Evolutionary conservation across 1,140 invertebrate species (phyloP).

Genomic region (Leptinotarsa undecemlineata): DNA sequence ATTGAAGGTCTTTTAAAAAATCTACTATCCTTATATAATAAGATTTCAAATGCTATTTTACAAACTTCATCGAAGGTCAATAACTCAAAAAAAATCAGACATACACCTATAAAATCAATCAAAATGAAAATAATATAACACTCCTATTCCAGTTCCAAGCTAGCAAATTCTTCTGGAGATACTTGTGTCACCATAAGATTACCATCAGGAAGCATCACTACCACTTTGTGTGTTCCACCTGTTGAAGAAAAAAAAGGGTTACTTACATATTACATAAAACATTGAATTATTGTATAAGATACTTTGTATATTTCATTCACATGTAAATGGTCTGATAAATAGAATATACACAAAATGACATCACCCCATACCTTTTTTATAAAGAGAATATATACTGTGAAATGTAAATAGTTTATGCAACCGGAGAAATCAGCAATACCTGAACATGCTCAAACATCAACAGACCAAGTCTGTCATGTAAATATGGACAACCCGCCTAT

Average conservation of each 20-base stretch:
- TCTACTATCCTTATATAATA: conserved; percentile 14
- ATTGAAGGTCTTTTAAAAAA: not conserved
- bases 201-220: conserved; percentile 77
- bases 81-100: not conserved
- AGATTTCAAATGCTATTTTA: conserved; percentile 16
- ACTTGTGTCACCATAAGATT: conserved; percentile 84
- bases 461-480: too few relatives aligned
- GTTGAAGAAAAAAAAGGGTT: not conserved
- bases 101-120: not conserved
- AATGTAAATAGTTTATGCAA: too few relatives aligned
- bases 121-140: conserved; percentile 1
- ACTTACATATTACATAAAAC: too few relatives aligned
- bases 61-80: conserved; percentile 16
- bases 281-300: too few relatives aligned
- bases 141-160: conserved; percentile 64
- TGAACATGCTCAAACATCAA: too few relatives aligned
- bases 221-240: conserved; percentile 80
- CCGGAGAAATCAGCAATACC: too few relatives aligned
- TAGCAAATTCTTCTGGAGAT: conserved; percentile 79
- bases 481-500: too few relatives aligned
- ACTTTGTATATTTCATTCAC: too few relatives aligned
- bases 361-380: too few relatives aligned
- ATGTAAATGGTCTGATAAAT: too few relatives aligned
- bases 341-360: too few relatives aligned
- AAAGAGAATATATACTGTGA: too few relatives aligned